Evolutionary conservation across 2,113 vertebrate genomes (phyloP).

Genomic region (Brachirus orientalis): DNA sequence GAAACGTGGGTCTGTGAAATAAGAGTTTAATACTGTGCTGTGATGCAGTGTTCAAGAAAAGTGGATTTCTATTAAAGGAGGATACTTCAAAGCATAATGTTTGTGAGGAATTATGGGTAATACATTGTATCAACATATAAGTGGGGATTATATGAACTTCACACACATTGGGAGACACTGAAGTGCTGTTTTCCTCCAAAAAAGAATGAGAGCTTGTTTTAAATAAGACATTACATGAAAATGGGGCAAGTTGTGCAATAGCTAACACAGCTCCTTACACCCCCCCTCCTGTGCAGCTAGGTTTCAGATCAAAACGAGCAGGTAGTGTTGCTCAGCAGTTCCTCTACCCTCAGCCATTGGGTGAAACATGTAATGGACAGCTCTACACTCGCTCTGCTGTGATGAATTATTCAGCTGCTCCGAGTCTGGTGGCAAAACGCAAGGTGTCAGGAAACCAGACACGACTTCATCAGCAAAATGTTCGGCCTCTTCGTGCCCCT

Average conservation of each 20-base stretch:
- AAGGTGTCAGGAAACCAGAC: constrained; percentile 63
- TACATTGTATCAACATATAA: constrained; percentile 6
- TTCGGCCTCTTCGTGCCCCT: constrained; percentile 41
- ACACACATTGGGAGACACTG: background rate
- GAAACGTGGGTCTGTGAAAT: too few relatives aligned
- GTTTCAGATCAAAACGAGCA: constrained; percentile 35
- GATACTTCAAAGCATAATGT: constrained; percentile 7
- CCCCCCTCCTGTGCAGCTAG: background rate
- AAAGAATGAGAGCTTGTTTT: background rate
- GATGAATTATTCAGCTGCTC: constrained; percentile 64
- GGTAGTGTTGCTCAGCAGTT: constrained; percentile 17
- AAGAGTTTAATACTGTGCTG: too few relatives aligned
- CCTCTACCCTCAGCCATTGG: constrained; percentile 39
- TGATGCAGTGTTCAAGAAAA: constrained; percentile 11
- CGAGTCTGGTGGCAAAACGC: constrained; percentile 54
- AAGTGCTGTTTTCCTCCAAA: background rate
- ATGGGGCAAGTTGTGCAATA: background rate
- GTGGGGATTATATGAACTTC: too few relatives aligned
- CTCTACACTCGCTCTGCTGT: constrained; percentile 20
- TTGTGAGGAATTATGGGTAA: constrained; percentile 10
- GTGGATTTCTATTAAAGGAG: background rate
- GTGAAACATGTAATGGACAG: constrained; percentile 41
- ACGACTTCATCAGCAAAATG: constrained; percentile 76
- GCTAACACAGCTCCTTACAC: background rate
- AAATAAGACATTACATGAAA: background rate